phyloP scores from a whole-genome alignment of 2,797 vertebrate species.

The Amphiprion clarkii region DNA sequence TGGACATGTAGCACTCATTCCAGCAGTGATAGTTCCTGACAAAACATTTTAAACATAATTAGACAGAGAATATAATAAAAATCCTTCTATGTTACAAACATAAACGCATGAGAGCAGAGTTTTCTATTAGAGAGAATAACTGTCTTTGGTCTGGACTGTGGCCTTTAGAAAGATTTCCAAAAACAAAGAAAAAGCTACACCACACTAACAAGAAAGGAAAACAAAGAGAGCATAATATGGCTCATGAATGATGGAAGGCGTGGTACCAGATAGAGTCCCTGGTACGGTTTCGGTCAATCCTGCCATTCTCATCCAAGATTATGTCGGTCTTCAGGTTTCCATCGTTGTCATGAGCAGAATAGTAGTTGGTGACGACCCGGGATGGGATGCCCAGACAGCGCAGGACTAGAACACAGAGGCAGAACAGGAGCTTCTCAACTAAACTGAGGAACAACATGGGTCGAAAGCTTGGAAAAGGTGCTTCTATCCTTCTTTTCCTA shows the following conservation, averaged over 20 bases:
- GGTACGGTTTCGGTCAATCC: constrained; percentile 87
- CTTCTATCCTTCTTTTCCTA: neutral
- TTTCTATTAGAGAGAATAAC: too few species aligned
- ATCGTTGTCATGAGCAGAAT: constrained; percentile 95
- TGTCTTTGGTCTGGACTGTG: too few species aligned
- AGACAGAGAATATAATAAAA: neutral
- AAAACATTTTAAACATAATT: neutral
- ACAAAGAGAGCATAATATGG: too few species aligned
- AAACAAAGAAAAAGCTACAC: neutral
- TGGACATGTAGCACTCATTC: constrained; percentile 96
- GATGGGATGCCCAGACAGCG: constrained; percentile 94
- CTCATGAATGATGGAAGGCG: neutral
- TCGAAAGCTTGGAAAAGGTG: neutral
- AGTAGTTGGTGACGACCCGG: constrained; percentile 93
- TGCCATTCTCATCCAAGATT: constrained; percentile 91
- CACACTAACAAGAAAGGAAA: neutral
- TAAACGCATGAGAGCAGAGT: too few species aligned
- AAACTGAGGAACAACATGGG: neutral
- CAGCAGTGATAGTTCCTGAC: constrained; percentile 98
- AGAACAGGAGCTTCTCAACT: neutral
- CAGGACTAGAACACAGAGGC: constrained; percentile 84
- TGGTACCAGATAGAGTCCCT: constrained; percentile 93
- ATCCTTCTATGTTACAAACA: too few species aligned
- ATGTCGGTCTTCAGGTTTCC: constrained; percentile 93
- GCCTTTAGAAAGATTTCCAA: too few species aligned